Evolutionary conservation across 2,888 invertebrate genomes (phyloP).

Genomic region (Melanophora roralis): DNA sequence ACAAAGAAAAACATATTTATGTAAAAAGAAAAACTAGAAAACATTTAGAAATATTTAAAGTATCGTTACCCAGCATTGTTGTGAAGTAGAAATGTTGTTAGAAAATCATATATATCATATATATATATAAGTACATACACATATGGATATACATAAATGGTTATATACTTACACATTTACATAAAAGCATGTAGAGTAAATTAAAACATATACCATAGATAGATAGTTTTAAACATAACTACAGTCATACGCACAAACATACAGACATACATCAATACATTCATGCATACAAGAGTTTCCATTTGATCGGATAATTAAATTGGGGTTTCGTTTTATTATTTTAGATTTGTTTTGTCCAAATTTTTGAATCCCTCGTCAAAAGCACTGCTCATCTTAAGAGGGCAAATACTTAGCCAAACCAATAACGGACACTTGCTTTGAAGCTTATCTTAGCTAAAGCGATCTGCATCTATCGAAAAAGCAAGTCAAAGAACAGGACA

Average conservation of each 20-base stretch:
- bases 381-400: too few relatives aligned
- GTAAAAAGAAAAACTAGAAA: slow-evolving; percentile 45
- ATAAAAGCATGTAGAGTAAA: not conserved
- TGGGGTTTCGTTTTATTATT: too few relatives aligned
- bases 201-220: not conserved
- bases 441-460: too few relatives aligned
- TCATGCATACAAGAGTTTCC: not conserved
- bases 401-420: too few relatives aligned
- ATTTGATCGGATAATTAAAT: too few relatives aligned
- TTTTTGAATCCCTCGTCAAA: too few relatives aligned
- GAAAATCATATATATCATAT: slow-evolving; percentile 40
- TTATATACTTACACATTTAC: slow-evolving; percentile 37
- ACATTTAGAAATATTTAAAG: slow-evolving; percentile 63
- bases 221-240: not conserved
- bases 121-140: slow-evolving; percentile 30
- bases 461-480: too few relatives aligned
- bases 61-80: slow-evolving; percentile 63
- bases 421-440: too few relatives aligned
- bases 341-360: too few relatives aligned
- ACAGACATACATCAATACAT: not conserved
- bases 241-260: not conserved
- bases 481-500: too few relatives aligned
- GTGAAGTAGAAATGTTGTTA: slow-evolving; percentile 63
- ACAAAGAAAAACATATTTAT: slow-evolving; percentile 61
- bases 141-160: not conserved